These are phyloP conservation scores for Microctenopoma lineatum DNA, from an alignment of 2,797 vertebrate genomes.

Conservation along the genomic window DNA sequence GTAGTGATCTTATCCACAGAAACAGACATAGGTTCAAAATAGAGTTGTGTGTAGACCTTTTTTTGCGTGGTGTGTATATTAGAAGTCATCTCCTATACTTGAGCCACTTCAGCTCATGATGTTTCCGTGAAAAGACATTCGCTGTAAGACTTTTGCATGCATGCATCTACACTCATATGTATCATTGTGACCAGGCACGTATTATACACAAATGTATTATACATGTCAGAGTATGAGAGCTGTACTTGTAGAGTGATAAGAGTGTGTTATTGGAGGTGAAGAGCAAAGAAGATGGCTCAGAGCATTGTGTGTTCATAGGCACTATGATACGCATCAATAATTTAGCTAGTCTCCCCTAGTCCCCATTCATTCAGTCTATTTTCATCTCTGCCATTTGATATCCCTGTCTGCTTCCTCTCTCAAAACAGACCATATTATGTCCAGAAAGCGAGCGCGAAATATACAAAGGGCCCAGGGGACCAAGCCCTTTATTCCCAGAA, in stretches of 20 bases:
- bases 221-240: conserved; percentile 41
- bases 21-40: conserved; percentile 56
- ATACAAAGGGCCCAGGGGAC: conserved; percentile 60
- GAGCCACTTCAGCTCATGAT: conserved; percentile 35
- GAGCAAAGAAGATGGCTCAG: conserved; percentile 57
- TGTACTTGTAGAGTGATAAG: conserved; percentile 56
- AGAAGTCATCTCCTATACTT: conserved; percentile 37
- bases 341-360: conserved; percentile 61
- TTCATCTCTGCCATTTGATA: conserved; percentile 79
- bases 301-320: conserved; percentile 67
- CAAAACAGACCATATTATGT: conserved; percentile 60
- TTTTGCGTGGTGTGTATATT: conserved; percentile 25
- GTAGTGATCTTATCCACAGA: conserved; percentile 72
- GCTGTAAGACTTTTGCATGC: not conserved
- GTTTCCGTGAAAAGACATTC: conserved; percentile 24
- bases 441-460: conserved; percentile 42
- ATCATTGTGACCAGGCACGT: not conserved
- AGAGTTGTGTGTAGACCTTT: conserved; percentile 25
- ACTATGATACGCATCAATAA: conserved; percentile 80
- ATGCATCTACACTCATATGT: not conserved
- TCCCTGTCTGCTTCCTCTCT: conserved; percentile 68
- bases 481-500: conserved; percentile 48
- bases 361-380: conserved; percentile 75
- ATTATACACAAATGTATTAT: conserved; percentile 42
- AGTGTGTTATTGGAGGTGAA: conserved; percentile 67